These are phyloP conservation scores for Brachyalestes nurse DNA, from an alignment of 2,797 vertebrate species.

Conservation along the genomic window DNA sequence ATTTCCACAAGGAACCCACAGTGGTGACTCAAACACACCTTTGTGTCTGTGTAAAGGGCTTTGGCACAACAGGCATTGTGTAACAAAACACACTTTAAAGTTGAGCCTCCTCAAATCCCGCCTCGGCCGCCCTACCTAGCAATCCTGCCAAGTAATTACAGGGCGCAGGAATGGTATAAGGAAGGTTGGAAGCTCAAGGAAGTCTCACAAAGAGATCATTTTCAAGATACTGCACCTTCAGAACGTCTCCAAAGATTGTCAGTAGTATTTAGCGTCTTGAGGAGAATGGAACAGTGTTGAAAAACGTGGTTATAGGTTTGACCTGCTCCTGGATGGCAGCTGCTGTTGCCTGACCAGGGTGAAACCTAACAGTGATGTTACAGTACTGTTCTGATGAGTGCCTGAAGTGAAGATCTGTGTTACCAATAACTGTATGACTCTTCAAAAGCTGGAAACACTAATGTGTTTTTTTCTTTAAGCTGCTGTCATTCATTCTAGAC, in stretches of 20 bases:
- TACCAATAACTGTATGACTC: neutral
- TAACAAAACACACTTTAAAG: constrained; percentile 38
- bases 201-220: constrained; percentile 30
- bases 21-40: constrained; percentile 17
- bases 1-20: constrained; percentile 1
- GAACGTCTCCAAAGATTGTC: constrained; percentile 25
- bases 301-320: neutral
- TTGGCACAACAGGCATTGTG: constrained; percentile 29
- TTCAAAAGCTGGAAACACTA: neutral
- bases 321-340: neutral
- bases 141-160: constrained; percentile 50
- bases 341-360: constrained; percentile 7
- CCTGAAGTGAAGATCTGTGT: neutral
- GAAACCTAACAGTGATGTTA: neutral
- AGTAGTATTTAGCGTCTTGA: constrained; percentile 14
- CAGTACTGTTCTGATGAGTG: neutral
- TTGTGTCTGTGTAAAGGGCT: constrained; percentile 17
- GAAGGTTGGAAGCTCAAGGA: constrained; percentile 1
- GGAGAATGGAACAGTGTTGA: neutral
- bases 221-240: constrained; percentile 10
- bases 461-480: neutral
- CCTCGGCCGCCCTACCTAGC: constrained; percentile 31
- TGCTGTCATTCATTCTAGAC: neutral
- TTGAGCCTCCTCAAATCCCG: constrained; percentile 40
- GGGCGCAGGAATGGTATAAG: constrained; percentile 12